Evolutionary conservation across 2,888 invertebrate genomes (phyloP), one percentile per base, ranked within the genome.

Genomic region (Chrysolina americana): DNA sequence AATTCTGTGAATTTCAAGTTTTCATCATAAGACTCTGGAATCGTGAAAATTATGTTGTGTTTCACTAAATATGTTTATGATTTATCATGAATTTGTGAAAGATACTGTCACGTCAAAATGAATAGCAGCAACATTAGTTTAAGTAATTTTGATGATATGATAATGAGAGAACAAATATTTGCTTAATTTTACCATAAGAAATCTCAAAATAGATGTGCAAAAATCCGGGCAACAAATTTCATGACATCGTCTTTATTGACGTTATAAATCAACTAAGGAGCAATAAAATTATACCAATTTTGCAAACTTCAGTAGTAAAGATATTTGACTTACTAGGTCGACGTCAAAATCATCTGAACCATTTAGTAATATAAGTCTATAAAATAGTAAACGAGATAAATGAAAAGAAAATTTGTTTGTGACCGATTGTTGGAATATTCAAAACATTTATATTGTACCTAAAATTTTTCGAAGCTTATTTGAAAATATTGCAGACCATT

Each of bases 181-280:
- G 59, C 6, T 36, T 59, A 59, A 59, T 59, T 56, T 28, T 59
- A 19, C 23, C 21, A 36, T 28, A 36, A n/a, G 13, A n/a, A 59
- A 23, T 59, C 59, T n/a, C 28, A 23, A 36, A 59, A 59, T 59
- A 59, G 59, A 59, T 59, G 15, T 59, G 59, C 59, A 59, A 59
- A 59, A 36, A 36, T 28, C 59, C 28, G 36, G 59, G 59, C 2
- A 59, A 36, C 28, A 36, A 59, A 21, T 4, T 13, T 56, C 2
- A 59, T 36, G 59, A 59, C 59, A 59, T 19, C 21, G 36, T 19
- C 36, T 59, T 59, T 59, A 59, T 28, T 36, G 59, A 19, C 4
- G 28, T 59, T 59, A 59, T 59, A 59, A 59, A 59, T 59, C n/a
- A 59, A 17, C 21, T 13, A 4, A 44, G 19, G 1, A n/a, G 36